Base-by-base conservation (phyloP, 2,888 invertebrate species). In the Ecliptopera silaceata region DNA sequence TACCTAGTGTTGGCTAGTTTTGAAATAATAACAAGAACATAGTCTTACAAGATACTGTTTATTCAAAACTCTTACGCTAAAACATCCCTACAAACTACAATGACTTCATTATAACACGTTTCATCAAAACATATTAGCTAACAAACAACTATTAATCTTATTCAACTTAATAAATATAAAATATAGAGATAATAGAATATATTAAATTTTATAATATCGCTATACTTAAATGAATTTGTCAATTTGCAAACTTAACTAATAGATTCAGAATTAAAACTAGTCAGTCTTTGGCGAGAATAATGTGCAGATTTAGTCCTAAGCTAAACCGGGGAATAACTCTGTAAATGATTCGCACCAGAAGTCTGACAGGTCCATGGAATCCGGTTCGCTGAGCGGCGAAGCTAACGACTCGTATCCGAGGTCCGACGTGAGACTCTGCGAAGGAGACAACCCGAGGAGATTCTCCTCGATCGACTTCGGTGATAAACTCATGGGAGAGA, bases 331-430 rank as follows among this genome's bases (percentile, higher is more conserved):
- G 84, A 96, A 96, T 68, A 96, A 84, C 84, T 96, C 96, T 60
- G 95, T 94, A 71, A 96, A 94, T 69, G 94, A 94, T 74, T 94
- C 94, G 74, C 95, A 94, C 95, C 95, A 96, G 72, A 94, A 91
- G 75, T 95, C 95, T 74, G 94, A 87, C 61, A 91, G 77, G 74
- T 88, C 85, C 82, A 90, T 86, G 15, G 86, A 84, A 54, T 86
- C 89, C 0, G 82, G 72, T 64, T 91, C 92, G 71, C 92, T 92
- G 56, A 91, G 77, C 0, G 92, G 92, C 29, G 92, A 92, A 0
- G 86, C 81, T 39, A 92, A 69, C 22, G 92, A 92, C 71, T 92
- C 91, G 36, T 92, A 92, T 15, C 91, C 92, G 5, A 88, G 76
- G 63, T 92, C 92, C 0, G 91, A 88, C 62, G 81, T 81, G n/a